A percentile compares a stretch with the other conserved stretches of the same genome.
Conservation (phyloP, 37 sponge, comb jelly and placozoan species). For the Chondrilla cf. caribensis region DNA sequence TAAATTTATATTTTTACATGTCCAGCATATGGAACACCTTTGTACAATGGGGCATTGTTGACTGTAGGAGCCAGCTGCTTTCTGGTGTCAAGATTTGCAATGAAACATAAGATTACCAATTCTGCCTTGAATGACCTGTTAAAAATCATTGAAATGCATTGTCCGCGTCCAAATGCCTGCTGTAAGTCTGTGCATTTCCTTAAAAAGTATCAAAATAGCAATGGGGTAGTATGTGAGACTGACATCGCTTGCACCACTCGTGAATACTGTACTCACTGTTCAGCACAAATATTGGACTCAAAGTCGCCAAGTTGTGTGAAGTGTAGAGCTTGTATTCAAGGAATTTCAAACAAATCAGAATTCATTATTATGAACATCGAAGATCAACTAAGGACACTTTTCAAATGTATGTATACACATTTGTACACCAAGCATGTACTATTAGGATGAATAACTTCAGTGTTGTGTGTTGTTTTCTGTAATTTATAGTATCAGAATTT, state of each 20-base stretch:
- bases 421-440: too few relatives aligned
- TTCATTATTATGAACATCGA: constrained; percentile 32
- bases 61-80: not conserved
- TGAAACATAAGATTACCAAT: constrained; percentile 34
- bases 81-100: constrained; percentile 9
- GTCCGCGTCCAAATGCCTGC: constrained; percentile 14
- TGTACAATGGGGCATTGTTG: not conserved
- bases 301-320: too few relatives aligned
- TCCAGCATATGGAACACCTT: too few relatives aligned
- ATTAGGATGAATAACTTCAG: too few relatives aligned
- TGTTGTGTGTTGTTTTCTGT: too few relatives aligned
- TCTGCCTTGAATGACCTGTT: constrained; percentile 24
- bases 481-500: too few relatives aligned
- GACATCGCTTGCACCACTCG: constrained; percentile 13
- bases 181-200: constrained; percentile 20
- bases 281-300: too few relatives aligned
- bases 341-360: not conserved
- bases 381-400: constrained; percentile 19
- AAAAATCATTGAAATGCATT: constrained; percentile 9
- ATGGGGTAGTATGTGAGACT: not conserved
- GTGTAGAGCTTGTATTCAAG: too few relatives aligned
- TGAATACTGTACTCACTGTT: constrained; percentile 8
- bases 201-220: constrained; percentile 15
- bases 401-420: not conserved
- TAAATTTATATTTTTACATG: too few relatives aligned